Conservation (phyloP, 2,113 vertebrate genomes). For the Isurus oxyrinchus region DNA sequence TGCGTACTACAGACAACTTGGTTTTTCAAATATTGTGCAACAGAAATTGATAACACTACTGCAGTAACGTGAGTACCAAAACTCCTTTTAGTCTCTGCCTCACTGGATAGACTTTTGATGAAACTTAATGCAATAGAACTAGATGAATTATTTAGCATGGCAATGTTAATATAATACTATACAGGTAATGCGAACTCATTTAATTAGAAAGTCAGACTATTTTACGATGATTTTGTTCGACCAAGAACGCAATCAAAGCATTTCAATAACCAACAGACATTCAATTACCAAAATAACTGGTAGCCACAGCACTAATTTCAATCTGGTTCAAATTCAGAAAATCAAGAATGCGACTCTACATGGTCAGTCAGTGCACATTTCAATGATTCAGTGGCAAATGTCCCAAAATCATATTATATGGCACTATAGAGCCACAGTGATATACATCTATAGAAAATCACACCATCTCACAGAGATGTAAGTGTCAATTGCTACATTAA, state of each 20-base stretch:
- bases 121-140: not conserved
- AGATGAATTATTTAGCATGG: not conserved
- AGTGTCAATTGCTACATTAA: not conserved
- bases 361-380: not conserved
- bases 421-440: constrained; percentile 16
- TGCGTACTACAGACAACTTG: not conserved
- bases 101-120: not conserved
- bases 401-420: constrained; percentile 8
- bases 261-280: not conserved
- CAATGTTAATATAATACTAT: not conserved
- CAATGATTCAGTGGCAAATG: constrained; percentile 8
- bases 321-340: not conserved
- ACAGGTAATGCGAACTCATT: not conserved
- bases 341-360: not conserved
- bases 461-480: constrained; percentile 22
- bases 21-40: not conserved
- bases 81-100: not conserved
- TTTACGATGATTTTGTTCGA: not conserved
- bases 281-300: not conserved
- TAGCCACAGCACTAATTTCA: not conserved
- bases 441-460: not conserved
- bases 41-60: not conserved
- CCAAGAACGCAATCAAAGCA: not conserved
- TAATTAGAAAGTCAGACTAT: not conserved
- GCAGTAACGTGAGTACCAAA: not conserved